Evolutionary conservation across 2,113 vertebrate genomes (phyloP).

Genomic region (Typhlomys cinereus): DNA sequence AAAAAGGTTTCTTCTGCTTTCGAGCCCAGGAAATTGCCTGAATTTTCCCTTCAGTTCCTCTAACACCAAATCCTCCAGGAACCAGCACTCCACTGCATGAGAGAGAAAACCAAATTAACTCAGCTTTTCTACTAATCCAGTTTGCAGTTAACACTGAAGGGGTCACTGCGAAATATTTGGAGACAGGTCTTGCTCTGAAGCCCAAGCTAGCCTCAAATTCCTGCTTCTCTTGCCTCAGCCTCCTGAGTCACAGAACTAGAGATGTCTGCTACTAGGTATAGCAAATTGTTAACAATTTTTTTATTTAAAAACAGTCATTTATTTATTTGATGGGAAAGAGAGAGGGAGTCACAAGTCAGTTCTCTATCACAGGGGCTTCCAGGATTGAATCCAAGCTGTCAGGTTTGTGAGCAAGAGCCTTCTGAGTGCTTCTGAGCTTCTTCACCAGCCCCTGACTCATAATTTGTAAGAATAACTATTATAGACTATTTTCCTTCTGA

Average conservation of each 20-base stretch:
- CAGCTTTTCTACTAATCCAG: not conserved
- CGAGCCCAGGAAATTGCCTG: slow-evolving; percentile 97
- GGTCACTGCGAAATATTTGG: not conserved
- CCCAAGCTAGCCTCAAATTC: not conserved
- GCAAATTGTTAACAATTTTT: not conserved
- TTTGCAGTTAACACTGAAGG: too few relatives aligned
- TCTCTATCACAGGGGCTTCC: too few relatives aligned
- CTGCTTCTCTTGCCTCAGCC: not conserved
- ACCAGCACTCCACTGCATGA: slow-evolving; percentile 92
- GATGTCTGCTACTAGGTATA: not conserved
- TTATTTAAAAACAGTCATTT: not conserved
- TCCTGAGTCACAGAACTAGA: not conserved
- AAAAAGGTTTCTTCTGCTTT: slow-evolving; percentile 95
- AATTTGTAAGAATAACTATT: too few relatives aligned
- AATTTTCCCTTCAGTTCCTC: slow-evolving; percentile 98
- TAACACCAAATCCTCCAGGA: slow-evolving; percentile 96
- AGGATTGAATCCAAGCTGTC: too few relatives aligned
- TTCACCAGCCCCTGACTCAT: too few relatives aligned
- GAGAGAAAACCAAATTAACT: not conserved
- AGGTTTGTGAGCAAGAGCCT: too few relatives aligned
- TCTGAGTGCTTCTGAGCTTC: too few relatives aligned
- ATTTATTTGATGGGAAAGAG: too few relatives aligned
- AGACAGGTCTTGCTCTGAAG: not conserved
- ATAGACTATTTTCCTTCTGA: not conserved
- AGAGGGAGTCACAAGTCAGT: too few relatives aligned